Base-by-base conservation (phyloP, 2,113 vertebrate species). In the Gymnarchus niloticus region DNA sequence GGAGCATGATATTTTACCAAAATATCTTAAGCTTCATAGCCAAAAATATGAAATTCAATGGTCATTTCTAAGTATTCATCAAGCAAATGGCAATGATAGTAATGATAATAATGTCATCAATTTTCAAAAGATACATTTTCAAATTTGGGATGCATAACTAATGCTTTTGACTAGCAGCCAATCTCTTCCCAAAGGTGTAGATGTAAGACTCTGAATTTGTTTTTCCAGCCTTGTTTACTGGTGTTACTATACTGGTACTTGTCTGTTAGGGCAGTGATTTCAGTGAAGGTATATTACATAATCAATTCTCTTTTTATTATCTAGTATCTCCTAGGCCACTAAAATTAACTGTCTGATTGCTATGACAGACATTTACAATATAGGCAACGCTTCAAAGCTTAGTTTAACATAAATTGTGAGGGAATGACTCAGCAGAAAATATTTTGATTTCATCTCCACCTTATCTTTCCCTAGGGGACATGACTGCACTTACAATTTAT, bases 321-420 rank as follows among this genome's bases (percentile, higher is more conserved):
- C 25, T 65, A 25, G 8, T 41, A 48, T 46, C 44, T 48, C 19
- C 21, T 23, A 78, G 61, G 28, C 28, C 12, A 37, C 61, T 69
- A 17, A 69, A 33, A 37, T 69, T 65, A 33, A 33, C 25, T 65
- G 25, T 12, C 25, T 28, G 10, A 65, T 65, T 12, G 33, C 65
- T 6, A 73, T 73, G 46, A 48, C 76, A 49, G 76, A 23, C 44
- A 4, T 44, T 80, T 49, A 41, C 12, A 48, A 49, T 80, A 80
- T 25, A 46, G 46, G 46, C 10, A 8, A 80, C 3, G 46, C 21
- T 80, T 80, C 76, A 80, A 80, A 80, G 44, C 41, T 48, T 23
- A 80, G 76, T 46, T 49, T 80, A 49, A 80, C 46, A 80, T 80
- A 48, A 80, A 80, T 25, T 49, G 23, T 73, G 33, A 73, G n/a